Conservation (phyloP, 1,140 invertebrate genomes). For the Brachystomella parvula region DNA sequence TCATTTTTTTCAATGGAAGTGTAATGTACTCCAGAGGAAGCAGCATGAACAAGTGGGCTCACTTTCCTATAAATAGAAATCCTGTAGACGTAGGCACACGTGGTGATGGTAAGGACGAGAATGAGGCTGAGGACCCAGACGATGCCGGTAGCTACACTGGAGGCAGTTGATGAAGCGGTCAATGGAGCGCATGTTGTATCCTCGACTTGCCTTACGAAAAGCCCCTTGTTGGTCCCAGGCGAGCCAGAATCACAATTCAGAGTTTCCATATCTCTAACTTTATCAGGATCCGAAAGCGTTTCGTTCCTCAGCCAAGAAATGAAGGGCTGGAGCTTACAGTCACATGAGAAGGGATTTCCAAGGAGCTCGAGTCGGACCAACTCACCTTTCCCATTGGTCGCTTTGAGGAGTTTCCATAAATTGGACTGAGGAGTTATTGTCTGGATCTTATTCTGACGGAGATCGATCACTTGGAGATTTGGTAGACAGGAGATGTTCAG, state of each 20-base stretch:
- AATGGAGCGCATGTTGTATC: constrained; percentile 35
- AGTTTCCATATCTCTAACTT: constrained; percentile 46
- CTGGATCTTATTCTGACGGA: constrained; percentile 60
- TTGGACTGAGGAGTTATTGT: constrained; percentile 51
- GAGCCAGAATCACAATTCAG: constrained; percentile 41
- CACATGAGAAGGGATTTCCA: constrained; percentile 60
- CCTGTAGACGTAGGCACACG: constrained; percentile 46
- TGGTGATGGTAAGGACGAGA: constrained; percentile 52
- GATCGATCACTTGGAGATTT: constrained; percentile 59
- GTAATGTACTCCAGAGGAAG: constrained; percentile 63
- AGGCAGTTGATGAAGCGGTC: constrained; percentile 14
- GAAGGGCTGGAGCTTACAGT: constrained; percentile 54
- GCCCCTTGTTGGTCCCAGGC: constrained; percentile 35
- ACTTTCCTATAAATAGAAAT: constrained; percentile 49
- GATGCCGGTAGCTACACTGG: constrained; percentile 39
- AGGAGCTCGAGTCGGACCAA: constrained; percentile 57
- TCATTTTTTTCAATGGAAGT: constrained; percentile 56
- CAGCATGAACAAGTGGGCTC: constrained; percentile 55
- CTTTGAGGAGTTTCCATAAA: constrained; percentile 51
- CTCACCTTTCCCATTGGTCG: constrained; percentile 43
- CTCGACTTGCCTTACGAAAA: constrained; percentile 45
- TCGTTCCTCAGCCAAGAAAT: constrained; percentile 52
- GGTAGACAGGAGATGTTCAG: constrained; percentile 59
- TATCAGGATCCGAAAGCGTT: constrained; percentile 53
- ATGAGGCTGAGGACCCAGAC: constrained; percentile 43